These are phyloP conservation scores for Dioctria rufipes DNA, from an alignment of 2,888 invertebrate species.

Conservation along the genomic window DNA sequence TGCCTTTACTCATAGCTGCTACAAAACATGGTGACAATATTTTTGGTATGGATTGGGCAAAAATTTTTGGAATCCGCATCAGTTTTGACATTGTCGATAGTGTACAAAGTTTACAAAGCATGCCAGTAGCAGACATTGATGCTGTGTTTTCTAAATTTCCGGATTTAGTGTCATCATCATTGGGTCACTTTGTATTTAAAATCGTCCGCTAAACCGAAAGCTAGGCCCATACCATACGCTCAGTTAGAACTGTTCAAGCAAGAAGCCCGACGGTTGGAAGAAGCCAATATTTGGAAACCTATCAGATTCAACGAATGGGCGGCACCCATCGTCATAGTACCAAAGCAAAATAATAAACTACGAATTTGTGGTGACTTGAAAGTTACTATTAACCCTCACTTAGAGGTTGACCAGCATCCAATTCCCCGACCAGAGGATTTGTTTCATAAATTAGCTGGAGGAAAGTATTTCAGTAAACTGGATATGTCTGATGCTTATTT, in stretches of 20 bases:
- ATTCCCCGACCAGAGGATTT: conserved; percentile 43
- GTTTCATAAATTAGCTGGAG: conserved; percentile 36
- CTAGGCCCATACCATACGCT: conserved; percentile 58
- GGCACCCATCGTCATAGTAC: too few relatives aligned
- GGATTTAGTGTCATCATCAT: not conserved
- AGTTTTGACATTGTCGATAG: not conserved
- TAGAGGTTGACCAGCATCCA: conserved; percentile 48
- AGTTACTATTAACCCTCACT: conserved; percentile 48
- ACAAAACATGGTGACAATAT: not conserved
- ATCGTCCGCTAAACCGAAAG: conserved; percentile 51
- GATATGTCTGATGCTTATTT: conserved; percentile 56
- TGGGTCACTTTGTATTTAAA: not conserved
- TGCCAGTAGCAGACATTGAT: not conserved
- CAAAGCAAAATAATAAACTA: conserved; percentile 65
- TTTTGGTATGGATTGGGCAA: not conserved
- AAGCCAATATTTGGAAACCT: conserved; percentile 53
- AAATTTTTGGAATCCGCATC: not conserved
- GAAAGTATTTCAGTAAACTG: conserved; percentile 23
- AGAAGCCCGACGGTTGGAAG: conserved; percentile 52
- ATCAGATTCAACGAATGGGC: conserved; percentile 62
- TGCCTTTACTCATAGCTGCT: too few relatives aligned
- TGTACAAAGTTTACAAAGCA: not conserved
- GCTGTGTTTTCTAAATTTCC: not conserved
- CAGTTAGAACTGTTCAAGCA: conserved; percentile 44
- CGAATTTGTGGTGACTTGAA: conserved; percentile 60